Base-by-base conservation (phyloP, 2,797 vertebrate species). In the Diplodus puntazzo region DNA sequence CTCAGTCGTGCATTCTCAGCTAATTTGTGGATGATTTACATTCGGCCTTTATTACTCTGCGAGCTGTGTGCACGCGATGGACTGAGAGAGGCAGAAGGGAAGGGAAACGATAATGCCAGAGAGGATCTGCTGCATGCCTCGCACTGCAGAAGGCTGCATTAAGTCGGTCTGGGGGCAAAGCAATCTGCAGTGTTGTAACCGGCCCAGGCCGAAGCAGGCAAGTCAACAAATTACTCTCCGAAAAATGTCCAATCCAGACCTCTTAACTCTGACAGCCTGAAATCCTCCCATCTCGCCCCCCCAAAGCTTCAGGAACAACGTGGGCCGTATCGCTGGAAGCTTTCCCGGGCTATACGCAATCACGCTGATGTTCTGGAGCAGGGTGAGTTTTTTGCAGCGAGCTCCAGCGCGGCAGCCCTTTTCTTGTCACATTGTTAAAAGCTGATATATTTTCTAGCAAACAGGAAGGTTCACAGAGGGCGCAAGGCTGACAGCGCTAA, bases 111-210 rank as follows among this genome's bases (percentile, higher is more conserved):
- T 71, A 63, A 60, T 49, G 64, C 59, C 59, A 46, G 61, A 14
- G 27, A 79, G 60, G 64, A 73, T 81, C 74, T 80, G 71, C 79
- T 67, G 50, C 49, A 48, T n/a, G 66, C 73, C 53, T 79, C 63
- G 74, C 63, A 81, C 69, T 69, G 75, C 80, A 81, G 80, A 73
- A 63, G 23, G 58, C 82, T 83, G 77, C 81, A 72, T 87, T 85
- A 85, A 76, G 73, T 81, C 75, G 60, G 65, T 83, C 81, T 88
- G 10, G 17, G 77, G 86, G 87, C 83, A 25, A 90, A 89, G 57
- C 59, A 64, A 81, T 81, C 80, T 87, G 83, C 85, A 71, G 84
- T 70, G 81, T 72, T 77, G 59, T 62, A 74, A 73, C 71, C 67
- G 54, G 61, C 86, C 79, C 54, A 69, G 85, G 67, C 68, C 69